Conservation (phyloP, 1,140 invertebrate species). For the Drosophila lini region DNA sequence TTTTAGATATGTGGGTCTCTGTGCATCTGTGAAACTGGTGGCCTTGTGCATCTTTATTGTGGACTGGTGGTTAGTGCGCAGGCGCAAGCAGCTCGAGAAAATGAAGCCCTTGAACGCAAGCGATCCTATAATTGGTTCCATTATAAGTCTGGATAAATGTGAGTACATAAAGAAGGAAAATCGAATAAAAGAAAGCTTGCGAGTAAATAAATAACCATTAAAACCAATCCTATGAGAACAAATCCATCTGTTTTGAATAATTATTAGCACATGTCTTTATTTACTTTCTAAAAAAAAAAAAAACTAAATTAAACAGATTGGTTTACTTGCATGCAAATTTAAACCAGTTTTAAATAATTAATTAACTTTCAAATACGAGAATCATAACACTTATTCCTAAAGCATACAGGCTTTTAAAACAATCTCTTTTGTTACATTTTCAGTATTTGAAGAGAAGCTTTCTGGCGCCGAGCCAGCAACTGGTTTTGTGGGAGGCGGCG, state of each 20-base stretch:
- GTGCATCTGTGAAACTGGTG: constrained; percentile 95
- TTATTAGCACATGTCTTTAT: no score
- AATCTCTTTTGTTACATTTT: not conserved
- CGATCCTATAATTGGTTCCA: constrained; percentile 92
- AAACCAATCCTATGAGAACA: not conserved
- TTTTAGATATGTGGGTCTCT: constrained; percentile 93
- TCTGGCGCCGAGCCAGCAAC: constrained; percentile 50
- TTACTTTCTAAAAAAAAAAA: not conserved
- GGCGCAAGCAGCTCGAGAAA: constrained; percentile 90
- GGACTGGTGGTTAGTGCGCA: constrained; percentile 94
- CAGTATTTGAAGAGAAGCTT: constrained; percentile 83
- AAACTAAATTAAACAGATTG: not conserved
- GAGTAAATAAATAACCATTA: not conserved
- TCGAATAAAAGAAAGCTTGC: not conserved
- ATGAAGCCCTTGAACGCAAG: constrained; percentile 89
- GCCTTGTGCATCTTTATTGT: constrained; percentile 93
- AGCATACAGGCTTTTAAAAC: not conserved
- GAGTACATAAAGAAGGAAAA: constrained; percentile 72
- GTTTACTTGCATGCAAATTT: no score
- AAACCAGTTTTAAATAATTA: not conserved
- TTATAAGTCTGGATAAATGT: constrained; percentile 95
- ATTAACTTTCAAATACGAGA: not conserved
- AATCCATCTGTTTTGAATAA: not conserved
- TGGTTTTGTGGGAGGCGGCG: constrained; percentile 59
- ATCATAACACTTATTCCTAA: not conserved